Conservation (phyloP, 2,113 vertebrate species). For the Numenius arquata region DNA sequence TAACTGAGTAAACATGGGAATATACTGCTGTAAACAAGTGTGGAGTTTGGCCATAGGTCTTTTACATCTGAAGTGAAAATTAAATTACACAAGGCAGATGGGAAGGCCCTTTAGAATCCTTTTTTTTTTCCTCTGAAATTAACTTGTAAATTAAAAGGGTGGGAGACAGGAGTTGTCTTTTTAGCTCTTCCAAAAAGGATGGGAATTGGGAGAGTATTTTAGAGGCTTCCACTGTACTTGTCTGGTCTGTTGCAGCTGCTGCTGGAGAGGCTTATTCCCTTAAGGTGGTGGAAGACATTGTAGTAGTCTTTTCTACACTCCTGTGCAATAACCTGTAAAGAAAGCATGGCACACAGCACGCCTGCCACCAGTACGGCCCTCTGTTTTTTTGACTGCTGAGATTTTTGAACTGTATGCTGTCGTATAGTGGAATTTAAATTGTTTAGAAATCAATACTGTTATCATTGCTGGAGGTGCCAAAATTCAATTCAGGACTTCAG, state of each 20-base stretch:
- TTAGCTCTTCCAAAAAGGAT: not conserved
- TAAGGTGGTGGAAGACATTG: not conserved
- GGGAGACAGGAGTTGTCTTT: not conserved
- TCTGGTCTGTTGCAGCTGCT: not conserved
- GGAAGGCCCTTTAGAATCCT: not conserved
- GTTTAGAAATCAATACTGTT: not conserved
- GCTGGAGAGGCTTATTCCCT: not conserved
- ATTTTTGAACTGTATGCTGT: not conserved
- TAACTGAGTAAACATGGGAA: conserved; percentile 14
- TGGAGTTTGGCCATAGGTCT: not conserved
- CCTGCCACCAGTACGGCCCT: not conserved
- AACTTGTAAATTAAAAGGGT: not conserved
- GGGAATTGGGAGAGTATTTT: not conserved
- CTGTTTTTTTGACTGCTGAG: not conserved
- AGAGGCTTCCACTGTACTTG: not conserved
- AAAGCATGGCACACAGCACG: rapidly evolving
- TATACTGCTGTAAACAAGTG: conserved; percentile 14
- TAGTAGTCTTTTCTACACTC: not conserved
- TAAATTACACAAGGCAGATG: not conserved
- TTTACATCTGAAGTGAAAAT: conserved; percentile 1
- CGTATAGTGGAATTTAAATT: not conserved
- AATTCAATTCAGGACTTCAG: not conserved
- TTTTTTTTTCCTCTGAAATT: not conserved
- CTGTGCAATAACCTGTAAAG: not conserved
- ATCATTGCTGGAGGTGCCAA: not conserved